Conservation (phyloP, 2,113 vertebrate genomes). For the Antennarius striatus region DNA sequence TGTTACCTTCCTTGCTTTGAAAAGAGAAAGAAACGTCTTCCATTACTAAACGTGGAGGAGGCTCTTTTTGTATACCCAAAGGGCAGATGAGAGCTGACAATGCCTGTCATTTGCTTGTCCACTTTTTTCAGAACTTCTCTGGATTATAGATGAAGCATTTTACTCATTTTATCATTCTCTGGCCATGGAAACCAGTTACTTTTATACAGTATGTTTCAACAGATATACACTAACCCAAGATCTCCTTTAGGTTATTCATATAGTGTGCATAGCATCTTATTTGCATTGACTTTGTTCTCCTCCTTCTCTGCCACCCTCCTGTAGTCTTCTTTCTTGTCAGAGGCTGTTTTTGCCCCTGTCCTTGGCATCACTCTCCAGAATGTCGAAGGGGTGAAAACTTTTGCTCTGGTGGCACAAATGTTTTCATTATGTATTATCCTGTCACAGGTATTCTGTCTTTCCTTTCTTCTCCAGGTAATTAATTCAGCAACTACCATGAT, state of each 20-base stretch:
- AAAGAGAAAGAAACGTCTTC: conserved; percentile 30
- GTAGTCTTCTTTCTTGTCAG: conserved; percentile 20
- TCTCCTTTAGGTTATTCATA: conserved; percentile 73
- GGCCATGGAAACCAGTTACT: conserved; percentile 7
- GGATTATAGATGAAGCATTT: conserved; percentile 67
- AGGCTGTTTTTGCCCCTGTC: conserved; percentile 12
- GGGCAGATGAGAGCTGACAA: conserved; percentile 28
- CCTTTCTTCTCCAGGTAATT: background rate
- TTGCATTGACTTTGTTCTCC: conserved; percentile 74
- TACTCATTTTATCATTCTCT: conserved; percentile 42
- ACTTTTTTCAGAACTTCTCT: conserved; percentile 61
- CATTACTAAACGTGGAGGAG: conserved; percentile 13
- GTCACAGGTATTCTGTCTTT: background rate
- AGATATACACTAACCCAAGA: conserved; percentile 13
- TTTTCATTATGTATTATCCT: conserved; percentile 25
- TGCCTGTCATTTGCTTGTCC: conserved; percentile 61
- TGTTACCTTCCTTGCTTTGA: conserved; percentile 28
- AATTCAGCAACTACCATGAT: no score
- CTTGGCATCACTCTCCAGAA: conserved; percentile 35
- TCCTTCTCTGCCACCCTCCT: conserved; percentile 3
- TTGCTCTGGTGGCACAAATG: conserved; percentile 11
- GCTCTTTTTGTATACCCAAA: conserved; percentile 38
- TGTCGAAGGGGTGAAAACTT: conserved; percentile 42
- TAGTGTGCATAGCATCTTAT: conserved; percentile 57
- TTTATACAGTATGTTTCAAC: no score